These are phyloP conservation scores for Chiloscyllium plagiosum DNA, from an alignment of 2,113 vertebrate species.

Conservation along the genomic window DNA sequence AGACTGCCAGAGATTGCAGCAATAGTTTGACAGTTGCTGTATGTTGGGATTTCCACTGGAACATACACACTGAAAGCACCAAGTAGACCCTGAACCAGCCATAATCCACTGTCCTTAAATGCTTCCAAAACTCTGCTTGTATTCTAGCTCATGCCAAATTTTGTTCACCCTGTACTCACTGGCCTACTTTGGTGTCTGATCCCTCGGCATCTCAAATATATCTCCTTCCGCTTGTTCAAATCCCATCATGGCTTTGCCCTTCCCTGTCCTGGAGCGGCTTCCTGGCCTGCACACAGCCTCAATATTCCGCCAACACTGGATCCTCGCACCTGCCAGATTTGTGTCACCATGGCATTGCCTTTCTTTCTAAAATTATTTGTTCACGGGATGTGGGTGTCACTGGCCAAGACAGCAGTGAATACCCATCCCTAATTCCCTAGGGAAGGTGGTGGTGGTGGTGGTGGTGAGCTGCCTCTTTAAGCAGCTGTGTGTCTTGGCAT, in stretches of 20 bases:
- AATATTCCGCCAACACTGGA: background rate
- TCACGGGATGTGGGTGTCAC: no score
- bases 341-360: background rate
- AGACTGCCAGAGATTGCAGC: background rate
- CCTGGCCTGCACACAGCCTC: background rate
- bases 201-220: background rate
- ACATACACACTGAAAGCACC: background rate
- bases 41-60: background rate
- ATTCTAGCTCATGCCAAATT: background rate
- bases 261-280: no score
- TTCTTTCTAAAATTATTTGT: background rate
- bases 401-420: no score
- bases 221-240: background rate
- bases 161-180: background rate
- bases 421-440: no score
- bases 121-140: background rate
- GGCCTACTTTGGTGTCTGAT: background rate
- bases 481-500: no score
- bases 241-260: background rate
- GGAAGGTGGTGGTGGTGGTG: no score
- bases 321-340: background rate
- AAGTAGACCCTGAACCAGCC: background rate
- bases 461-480: no score
- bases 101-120: background rate
- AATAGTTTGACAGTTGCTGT: background rate